Conservation (phyloP, 2,113 vertebrate species). For the Henicopernis longicauda region DNA sequence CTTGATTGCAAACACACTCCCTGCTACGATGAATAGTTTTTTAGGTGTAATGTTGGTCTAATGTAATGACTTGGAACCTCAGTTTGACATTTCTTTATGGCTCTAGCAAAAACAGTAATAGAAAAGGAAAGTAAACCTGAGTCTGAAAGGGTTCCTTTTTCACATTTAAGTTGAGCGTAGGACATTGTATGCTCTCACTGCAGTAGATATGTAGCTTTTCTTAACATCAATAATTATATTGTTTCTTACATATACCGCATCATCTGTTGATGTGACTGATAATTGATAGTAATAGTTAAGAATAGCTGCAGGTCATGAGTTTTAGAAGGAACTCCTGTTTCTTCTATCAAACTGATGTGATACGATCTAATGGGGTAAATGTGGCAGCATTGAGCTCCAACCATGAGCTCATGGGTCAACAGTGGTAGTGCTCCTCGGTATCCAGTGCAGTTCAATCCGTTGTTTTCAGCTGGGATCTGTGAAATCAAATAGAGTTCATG, state of each 20-base stretch:
- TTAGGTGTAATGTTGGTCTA: not conserved
- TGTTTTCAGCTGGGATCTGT: not conserved
- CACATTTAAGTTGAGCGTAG: not conserved
- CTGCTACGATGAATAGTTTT: not conserved
- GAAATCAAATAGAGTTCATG: not conserved
- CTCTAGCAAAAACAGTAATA: not conserved
- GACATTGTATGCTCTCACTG: not conserved
- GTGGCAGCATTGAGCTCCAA: no score
- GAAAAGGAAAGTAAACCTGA: not conserved
- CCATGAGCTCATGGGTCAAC: not conserved
- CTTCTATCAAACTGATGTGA: not conserved
- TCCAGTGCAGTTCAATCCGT: accelerated
- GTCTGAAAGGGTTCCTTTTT: not conserved
- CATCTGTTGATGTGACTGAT: not conserved
- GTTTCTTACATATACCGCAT: not conserved
- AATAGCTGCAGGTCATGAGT: not conserved
- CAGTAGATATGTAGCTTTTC: not conserved
- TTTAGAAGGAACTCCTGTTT: not conserved
- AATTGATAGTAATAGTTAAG: not conserved
- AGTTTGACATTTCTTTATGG: not conserved
- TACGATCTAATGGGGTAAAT: not conserved
- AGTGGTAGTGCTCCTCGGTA: not conserved
- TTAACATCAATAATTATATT: not conserved
- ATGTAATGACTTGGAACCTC: not conserved
- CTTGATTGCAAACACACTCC: not conserved